Evolutionary conservation across 2,113 vertebrate genomes (phyloP).

Genomic region (Tetrax tetrax): DNA sequence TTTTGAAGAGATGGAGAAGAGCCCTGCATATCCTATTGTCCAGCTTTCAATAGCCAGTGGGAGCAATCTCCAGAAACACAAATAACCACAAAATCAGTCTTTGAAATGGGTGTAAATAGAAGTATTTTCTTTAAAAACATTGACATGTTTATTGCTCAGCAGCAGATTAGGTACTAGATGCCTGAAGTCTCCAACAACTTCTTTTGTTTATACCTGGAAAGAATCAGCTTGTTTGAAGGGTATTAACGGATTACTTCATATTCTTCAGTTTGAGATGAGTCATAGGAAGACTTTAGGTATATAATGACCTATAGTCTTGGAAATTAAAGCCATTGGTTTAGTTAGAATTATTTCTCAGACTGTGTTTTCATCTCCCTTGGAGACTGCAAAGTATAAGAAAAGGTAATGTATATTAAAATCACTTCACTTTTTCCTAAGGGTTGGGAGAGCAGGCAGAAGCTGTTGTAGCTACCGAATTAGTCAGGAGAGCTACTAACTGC

Average conservation of each 20-base stretch:
- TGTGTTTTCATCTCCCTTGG: background rate
- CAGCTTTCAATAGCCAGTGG: background rate
- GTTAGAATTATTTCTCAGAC: background rate
- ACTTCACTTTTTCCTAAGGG: background rate
- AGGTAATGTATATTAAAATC: background rate
- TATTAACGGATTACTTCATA: background rate
- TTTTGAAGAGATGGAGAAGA: background rate
- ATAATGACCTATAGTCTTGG: background rate
- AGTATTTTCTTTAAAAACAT: background rate
- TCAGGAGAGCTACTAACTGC: background rate
- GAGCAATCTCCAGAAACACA: background rate
- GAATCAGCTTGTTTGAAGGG: background rate
- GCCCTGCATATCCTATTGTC: background rate
- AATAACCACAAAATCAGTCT: background rate
- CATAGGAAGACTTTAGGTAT: background rate
- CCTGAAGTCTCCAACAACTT: background rate
- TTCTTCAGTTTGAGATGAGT: background rate
- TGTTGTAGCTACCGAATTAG: background rate
- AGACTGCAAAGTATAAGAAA: background rate
- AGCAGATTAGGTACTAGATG: background rate
- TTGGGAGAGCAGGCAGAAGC: background rate
- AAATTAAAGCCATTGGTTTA: background rate
- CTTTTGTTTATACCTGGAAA: background rate
- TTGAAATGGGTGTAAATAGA: background rate
- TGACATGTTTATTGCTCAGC: background rate